Base-by-base conservation (phyloP, 2,113 vertebrate species). In the Ciconia boyciana region DNA sequence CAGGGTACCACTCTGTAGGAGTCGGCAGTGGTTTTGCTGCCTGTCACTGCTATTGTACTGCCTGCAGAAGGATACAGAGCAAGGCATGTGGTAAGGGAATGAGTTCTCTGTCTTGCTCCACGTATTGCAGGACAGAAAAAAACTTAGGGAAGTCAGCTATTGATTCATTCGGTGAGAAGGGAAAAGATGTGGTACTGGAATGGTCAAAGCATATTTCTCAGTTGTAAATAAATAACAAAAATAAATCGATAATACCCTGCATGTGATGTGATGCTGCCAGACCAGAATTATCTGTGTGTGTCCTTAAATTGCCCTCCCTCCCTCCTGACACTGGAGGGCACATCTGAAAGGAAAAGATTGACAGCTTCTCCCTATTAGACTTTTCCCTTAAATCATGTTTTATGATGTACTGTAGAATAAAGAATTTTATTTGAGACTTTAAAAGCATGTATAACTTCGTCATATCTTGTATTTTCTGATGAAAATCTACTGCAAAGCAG, bases 201-300 rank as follows among this genome's bases (percentile, higher is more conserved):
- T 48, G 17, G 39, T 89, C 41, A 69, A 65, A 94, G 46, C 31
- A 5, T 72, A 16, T 79, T 94, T 85, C 43, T 69, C 44, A 44
- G 89, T 65, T 96, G 87, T 65, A 93, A 93, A 93, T 87, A 89
- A 83, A 69, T 75, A 66, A 64, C 49, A 68, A 83, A 89, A 87
- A 48, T 20, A 48, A 92, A 65, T 94, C 6, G 0, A 60, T 94
- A 69, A 72, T 80, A 51, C 11, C 12, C 26, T 60, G 18, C 15
- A 6, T 83, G 26, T 58, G 68, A 66, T 74, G 62, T 41, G 52
- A 10, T 76, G 65, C 49, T 93, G 41, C 70, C 70, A 80, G 58
- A 74, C 32, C 46, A 74, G 32, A 87, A 26, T 85, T 66, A 77
- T 58, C 34, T 36, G 1, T 87, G 57, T 78, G 20, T 86, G 83